Evolutionary conservation across 2,888 invertebrate species (phyloP), one percentile per base, ranked within the genome.

Genomic region (Crematogaster levior): DNA sequence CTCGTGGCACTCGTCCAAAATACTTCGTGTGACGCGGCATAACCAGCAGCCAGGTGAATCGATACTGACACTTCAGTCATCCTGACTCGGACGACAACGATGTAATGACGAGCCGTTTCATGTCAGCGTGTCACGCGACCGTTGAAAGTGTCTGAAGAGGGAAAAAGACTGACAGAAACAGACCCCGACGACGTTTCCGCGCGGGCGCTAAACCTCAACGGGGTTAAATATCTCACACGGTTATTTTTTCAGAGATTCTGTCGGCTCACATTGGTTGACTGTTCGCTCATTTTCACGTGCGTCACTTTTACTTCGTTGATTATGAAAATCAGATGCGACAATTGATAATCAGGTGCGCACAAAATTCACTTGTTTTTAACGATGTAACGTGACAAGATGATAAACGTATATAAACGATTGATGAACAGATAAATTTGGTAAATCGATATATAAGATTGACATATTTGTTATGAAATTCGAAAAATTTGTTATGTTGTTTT

Each of bases 11-110:
- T 30, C 18, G 48, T 18, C 12, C 7, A 10, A 70, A 77, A 56
- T 70, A 56, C 43, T 70, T 56, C 12, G 56, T 75, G 18, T 63
- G 34, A 83, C n/a, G 51, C 51, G 66, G 51, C 74, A 70, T 84
- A 61, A 80, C 77, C 53, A 81, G 48, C 58, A 74, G 48, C 43
- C 68, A 80, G 27, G 72, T 84, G 48, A 84, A 82, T 80, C 74
- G 80, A 80, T 81, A 87, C 86, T 86, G 80, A 83, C 81, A 81
- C 79, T 84, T 58, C 51, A 40, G 63, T 77, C 77, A 81, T 81
- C 30, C 75, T 65, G 60, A 56, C 53, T 15, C 9, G 68, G 43
- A 77, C 68, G 68, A 68, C 53, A 68, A 40, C 30, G 43, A 56
- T 18, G 53, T 56, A 77, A 18, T 68, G 77, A 77, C 77, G 56